Percentiles rank a stretch among this genome's conserved stretches.
Conservation (phyloP, 2,888 invertebrate species). For the Sarcophaga caerulescens region DNA sequence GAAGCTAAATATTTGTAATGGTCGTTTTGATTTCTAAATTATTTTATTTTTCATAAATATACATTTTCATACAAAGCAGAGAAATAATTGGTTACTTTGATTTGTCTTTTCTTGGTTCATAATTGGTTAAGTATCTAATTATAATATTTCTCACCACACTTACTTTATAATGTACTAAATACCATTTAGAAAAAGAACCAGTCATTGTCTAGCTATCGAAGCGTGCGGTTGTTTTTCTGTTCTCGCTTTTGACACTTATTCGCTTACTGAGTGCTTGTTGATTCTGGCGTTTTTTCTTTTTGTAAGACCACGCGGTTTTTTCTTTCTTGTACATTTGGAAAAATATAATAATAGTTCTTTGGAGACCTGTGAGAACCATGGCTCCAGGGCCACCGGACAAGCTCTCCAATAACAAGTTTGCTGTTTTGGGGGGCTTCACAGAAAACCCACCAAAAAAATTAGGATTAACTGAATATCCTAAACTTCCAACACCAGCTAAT, state of each 20-base stretch:
- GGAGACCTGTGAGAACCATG: neutral
- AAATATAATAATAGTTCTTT: neutral
- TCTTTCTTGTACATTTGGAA: neutral
- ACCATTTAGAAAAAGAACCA: too few relatives aligned
- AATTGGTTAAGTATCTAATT: too few relatives aligned
- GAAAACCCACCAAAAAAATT: neutral
- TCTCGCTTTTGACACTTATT: neutral
- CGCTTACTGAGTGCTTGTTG: too few relatives aligned
- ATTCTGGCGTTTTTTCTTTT: neutral
- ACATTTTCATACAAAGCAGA: too few relatives aligned
- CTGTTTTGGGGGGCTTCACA: neutral
- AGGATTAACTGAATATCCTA: neutral
- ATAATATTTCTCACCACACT: too few relatives aligned
- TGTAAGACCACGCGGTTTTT: neutral
- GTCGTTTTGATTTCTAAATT: too few relatives aligned
- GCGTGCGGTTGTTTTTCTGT: neutral
- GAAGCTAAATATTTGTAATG: too few relatives aligned
- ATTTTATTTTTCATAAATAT: too few relatives aligned
- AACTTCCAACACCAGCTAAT: neutral
- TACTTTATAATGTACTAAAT: too few relatives aligned
- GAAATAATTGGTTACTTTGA: too few relatives aligned
- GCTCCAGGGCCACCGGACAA: constrained; percentile 1
- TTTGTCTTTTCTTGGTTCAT: too few relatives aligned
- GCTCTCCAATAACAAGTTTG: neutral
- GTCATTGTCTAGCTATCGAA: neutral